phyloP scores from a whole-genome alignment of 2,113 vertebrate species.

The Leucoraja erinaceus region DNA sequence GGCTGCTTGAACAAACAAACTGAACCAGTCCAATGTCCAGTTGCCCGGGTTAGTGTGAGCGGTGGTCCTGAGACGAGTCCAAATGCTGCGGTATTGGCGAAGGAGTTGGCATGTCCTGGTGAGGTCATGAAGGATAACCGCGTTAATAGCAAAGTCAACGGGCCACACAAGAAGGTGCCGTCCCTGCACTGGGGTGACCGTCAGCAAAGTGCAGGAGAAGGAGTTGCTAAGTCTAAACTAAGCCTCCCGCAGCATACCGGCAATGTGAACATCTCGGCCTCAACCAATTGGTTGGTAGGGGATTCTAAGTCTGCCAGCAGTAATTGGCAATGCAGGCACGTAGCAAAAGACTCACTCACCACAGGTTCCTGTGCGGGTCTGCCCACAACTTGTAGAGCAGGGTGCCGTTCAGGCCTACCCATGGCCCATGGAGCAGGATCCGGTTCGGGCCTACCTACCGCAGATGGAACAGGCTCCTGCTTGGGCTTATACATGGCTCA shows the following conservation, averaged over 20 bases:
- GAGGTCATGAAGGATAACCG: conserved; percentile 47
- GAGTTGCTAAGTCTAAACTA: too few relatives aligned
- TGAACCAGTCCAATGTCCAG: conserved; percentile 48
- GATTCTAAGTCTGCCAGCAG: neutral
- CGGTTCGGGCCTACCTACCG: too few relatives aligned
- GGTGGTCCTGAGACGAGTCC: conserved; percentile 43
- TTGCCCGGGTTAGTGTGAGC: conserved; percentile 43
- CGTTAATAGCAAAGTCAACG: neutral
- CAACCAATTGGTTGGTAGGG: neutral
- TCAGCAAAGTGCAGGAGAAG: neutral
- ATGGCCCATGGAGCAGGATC: too few relatives aligned
- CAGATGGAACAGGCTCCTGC: too few relatives aligned
- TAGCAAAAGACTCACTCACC: neutral
- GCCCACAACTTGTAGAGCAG: neutral
- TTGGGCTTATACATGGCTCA: too few relatives aligned
- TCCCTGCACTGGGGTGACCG: too few relatives aligned
- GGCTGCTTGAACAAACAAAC: conserved; percentile 74
- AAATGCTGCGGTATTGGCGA: conserved; percentile 41
- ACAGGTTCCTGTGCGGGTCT: too few relatives aligned
- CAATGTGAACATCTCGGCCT: too few relatives aligned
- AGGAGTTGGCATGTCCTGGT: conserved; percentile 42
- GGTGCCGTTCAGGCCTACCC: neutral
- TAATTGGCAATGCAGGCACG: too few relatives aligned
- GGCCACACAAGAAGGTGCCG: rapidly evolving
- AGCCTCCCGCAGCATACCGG: neutral